These are phyloP conservation scores for Ostrea denselamellosa DNA, from an alignment of 1,140 invertebrate genomes.

Conservation along the genomic window DNA sequence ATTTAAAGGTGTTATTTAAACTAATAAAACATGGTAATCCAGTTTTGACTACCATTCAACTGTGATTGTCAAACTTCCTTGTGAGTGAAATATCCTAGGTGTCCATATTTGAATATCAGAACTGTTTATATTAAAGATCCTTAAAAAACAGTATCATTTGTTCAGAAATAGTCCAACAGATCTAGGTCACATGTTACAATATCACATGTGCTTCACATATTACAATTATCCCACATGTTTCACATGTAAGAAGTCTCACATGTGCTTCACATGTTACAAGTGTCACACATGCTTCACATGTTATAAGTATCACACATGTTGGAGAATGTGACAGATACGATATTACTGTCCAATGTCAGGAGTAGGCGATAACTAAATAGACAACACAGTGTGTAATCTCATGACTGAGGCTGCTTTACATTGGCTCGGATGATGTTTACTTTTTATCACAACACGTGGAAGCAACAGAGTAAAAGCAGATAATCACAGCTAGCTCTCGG, in stretches of 20 bases:
- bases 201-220: too few relatives aligned
- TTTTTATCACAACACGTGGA: conserved; percentile 7
- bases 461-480: conserved; percentile 28
- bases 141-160: background rate
- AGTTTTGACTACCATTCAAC: background rate
- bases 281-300: too few relatives aligned
- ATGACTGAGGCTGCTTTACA: background rate
- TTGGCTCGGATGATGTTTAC: background rate
- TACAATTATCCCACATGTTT: too few relatives aligned
- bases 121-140: background rate
- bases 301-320: too few relatives aligned
- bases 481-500: conserved; percentile 12
- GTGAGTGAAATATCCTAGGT: background rate
- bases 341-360: background rate
- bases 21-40: too few relatives aligned
- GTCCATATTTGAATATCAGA: background rate
- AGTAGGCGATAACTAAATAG: background rate
- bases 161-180: background rate
- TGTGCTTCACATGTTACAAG: too few relatives aligned
- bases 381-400: background rate
- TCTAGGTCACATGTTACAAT: background rate
- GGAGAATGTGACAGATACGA: too few relatives aligned
- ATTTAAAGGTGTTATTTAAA: background rate
- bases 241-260: too few relatives aligned
- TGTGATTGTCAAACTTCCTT: conserved; percentile 16